These are phyloP conservation scores for Podarcis raffonei DNA, from an alignment of 2,113 vertebrate species.

Conservation along the genomic window DNA sequence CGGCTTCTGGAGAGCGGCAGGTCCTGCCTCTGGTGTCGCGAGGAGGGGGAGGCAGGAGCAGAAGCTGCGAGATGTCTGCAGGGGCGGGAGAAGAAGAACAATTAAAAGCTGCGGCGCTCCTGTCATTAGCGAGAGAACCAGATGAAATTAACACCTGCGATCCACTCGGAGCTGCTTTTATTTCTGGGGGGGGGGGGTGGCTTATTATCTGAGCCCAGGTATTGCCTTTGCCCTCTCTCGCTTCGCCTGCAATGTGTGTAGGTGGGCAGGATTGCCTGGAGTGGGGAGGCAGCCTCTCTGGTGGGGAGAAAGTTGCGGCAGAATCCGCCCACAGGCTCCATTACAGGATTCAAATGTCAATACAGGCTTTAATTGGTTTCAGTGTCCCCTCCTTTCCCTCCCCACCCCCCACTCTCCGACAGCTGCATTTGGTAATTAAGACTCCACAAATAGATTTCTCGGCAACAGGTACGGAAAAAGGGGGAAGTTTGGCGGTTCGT, in stretches of 20 bases:
- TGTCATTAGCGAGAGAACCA: background rate
- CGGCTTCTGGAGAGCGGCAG: no score
- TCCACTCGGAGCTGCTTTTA: background rate
- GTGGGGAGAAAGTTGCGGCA: constrained; percentile 57
- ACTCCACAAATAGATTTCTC: constrained; percentile 74
- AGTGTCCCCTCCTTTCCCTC: background rate
- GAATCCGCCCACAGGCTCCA: constrained; percentile 67
- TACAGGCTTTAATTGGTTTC: constrained; percentile 73
- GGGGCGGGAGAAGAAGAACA: background rate
- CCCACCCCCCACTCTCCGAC: constrained; percentile 5
- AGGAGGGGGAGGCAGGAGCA: background rate
- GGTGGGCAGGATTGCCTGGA: constrained; percentile 44
- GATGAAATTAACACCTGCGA: constrained; percentile 26
- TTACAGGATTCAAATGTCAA: constrained; percentile 72
- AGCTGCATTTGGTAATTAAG: constrained; percentile 67
- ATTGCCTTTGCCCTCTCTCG: constrained; percentile 47
- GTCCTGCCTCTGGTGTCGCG: background rate
- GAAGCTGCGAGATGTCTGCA: background rate
- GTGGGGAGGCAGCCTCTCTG: constrained; percentile 40
- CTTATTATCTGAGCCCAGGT: constrained; percentile 37
- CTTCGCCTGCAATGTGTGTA: constrained; percentile 59
- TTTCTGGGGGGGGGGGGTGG: background rate
- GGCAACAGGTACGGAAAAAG: constrained; percentile 55
- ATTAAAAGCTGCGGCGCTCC: background rate
- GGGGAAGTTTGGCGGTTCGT: constrained; percentile 64